A percentile compares a stretch with the other conserved stretches of the same genome.
Conservation (phyloP, 2,113 vertebrate species). For the Chionomys nivalis region DNA sequence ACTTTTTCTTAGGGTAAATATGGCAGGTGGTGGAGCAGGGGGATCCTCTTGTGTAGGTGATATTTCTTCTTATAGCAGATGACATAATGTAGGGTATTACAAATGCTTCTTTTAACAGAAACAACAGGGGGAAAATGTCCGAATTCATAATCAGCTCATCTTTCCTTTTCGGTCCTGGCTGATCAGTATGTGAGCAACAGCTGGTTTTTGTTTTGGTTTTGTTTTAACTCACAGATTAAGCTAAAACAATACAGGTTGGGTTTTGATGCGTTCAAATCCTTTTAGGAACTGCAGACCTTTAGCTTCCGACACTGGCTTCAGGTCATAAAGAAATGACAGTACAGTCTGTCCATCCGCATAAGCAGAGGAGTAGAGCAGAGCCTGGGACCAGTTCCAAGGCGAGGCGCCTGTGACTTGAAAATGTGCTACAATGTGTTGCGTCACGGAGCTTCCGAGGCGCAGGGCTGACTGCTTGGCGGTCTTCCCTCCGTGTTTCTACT, state of each 20-base stretch:
- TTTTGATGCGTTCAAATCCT: constrained; percentile 59
- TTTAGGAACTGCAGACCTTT: constrained; percentile 46
- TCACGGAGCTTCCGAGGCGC: neutral
- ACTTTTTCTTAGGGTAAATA: neutral
- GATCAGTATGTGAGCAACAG: neutral
- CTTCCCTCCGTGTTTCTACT: constrained; percentile 8
- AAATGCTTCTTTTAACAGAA: constrained; percentile 51
- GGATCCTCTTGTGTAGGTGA: neutral
- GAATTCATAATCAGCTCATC: constrained; percentile 21
- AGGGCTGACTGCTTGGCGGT: constrained; percentile 18
- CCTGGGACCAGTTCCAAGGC: constrained; percentile 30
- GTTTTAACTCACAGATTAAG: constrained; percentile 34
- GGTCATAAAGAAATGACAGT: constrained; percentile 57
- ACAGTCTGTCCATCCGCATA: neutral
- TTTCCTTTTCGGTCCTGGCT: neutral
- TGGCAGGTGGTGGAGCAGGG: neutral
- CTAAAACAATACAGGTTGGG: neutral
- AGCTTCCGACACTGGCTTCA: constrained; percentile 50
- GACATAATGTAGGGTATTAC: neutral
- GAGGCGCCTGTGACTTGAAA: constrained; percentile 34
- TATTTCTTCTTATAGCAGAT: constrained; percentile 49
- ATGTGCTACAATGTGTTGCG: neutral
- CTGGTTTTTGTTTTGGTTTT: neutral
- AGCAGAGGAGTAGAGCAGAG: neutral
- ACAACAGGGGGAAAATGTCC: neutral